Conservation (phyloP, 64 coral and sea anemone species). For the Astreopora myriophthalma region DNA sequence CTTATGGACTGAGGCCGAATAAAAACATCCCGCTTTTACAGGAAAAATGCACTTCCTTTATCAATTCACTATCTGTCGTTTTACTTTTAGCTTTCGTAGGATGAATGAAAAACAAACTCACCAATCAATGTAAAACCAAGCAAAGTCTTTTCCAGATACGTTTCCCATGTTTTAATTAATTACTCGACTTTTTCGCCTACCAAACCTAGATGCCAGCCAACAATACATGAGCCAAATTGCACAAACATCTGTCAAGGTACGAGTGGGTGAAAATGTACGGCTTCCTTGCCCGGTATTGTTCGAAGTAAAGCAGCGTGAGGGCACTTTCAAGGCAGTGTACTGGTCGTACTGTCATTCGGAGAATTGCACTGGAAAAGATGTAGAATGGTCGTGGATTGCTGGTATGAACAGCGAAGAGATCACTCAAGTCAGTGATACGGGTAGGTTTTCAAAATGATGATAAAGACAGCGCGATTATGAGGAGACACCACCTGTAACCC, state of each 20-base stretch:
- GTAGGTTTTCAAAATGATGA: background rate
- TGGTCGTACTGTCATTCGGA: background rate
- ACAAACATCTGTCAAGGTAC: background rate
- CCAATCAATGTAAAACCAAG: background rate
- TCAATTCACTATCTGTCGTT: no score
- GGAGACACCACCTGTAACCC: no score
- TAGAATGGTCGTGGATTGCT: background rate
- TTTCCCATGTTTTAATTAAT: background rate
- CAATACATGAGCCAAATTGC: background rate
- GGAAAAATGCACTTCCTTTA: no score
- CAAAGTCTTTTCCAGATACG: background rate
- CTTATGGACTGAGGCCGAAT: no score
- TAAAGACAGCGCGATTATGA: background rate
- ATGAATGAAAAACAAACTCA: background rate
- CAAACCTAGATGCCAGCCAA: background rate
- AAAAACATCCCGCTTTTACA: no score
- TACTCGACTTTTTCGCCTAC: background rate
- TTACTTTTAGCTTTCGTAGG: background rate
- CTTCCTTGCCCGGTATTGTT: background rate
- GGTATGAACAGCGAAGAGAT: background rate
- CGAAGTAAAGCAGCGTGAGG: background rate
- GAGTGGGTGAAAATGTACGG: background rate
- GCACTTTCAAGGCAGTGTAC: background rate
- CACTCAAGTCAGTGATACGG: background rate
- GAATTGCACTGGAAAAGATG: background rate